Evolutionary conservation across 2,888 invertebrate species (phyloP).

Genomic region (Watsonalla cultraria): DNA sequence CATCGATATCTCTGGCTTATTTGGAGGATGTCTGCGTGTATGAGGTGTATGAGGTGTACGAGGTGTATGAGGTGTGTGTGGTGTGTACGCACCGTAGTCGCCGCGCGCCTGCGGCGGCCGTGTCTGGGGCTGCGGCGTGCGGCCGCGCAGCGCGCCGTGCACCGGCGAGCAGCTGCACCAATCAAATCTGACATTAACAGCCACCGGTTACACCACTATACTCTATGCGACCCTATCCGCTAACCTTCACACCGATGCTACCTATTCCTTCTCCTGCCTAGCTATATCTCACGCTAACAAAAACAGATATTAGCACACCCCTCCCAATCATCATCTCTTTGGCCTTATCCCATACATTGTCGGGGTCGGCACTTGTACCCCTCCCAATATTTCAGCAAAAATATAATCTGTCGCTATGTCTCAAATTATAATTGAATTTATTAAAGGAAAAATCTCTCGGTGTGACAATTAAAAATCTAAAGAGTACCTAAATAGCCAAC

Average conservation of each 20-base stretch:
- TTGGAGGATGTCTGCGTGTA: slow-evolving; percentile 10
- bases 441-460: too few species aligned
- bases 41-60: slow-evolving; percentile 16
- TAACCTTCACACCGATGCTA: slow-evolving; percentile 1
- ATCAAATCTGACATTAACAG: slow-evolving; percentile 71
- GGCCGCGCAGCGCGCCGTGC: slow-evolving; percentile 85
- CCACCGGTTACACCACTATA: slow-evolving; percentile 40
- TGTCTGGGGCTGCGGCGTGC: slow-evolving; percentile 72
- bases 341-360: too few species aligned
- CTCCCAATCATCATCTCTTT: too few species aligned
- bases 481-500: too few species aligned
- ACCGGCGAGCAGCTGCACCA: slow-evolving; percentile 84
- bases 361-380: too few species aligned
- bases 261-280: neutral
- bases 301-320: too few species aligned
- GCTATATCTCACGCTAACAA: neutral
- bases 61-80: slow-evolving; percentile 10
- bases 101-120: slow-evolving; percentile 85
- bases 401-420: too few species aligned
- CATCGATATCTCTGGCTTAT: neutral
- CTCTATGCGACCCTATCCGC: slow-evolving; percentile 3
- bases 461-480: too few species aligned
- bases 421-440: too few species aligned
- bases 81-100: slow-evolving; percentile 90
- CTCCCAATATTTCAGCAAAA: too few species aligned